Evolutionary conservation across 2,797 vertebrate genomes (phyloP), one percentile per base, ranked within the genome.

Genomic region (Xenops minutus): DNA sequence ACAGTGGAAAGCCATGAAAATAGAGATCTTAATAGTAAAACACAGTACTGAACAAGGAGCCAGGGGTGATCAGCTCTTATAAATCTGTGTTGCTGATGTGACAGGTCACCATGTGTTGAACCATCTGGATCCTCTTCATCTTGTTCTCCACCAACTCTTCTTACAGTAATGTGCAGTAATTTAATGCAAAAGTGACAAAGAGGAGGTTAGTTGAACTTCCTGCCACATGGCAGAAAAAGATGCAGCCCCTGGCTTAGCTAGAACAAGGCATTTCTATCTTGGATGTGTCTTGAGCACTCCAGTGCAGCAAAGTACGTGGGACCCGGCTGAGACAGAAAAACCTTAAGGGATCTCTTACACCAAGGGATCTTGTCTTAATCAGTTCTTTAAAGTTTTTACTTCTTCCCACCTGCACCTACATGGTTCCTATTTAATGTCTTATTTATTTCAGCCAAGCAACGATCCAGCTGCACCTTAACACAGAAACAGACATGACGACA

Each of bases 111-210:
- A 96, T 96, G 92, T 96, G 95, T 56, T 92, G 74, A 76, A 79
- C 95, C 96, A 96, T 94, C 93, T 95, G 93, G 89, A 95, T 67
- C 59, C 71, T 77, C 76, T 94, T 88, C 59, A 88, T 96, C 94
- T 90, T 82, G 55, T 46, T 91, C 51, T 91, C 46, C 80, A 81
- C 71, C 85, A 85, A 68, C 7, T 6, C 18, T 36, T 88, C 43
- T 41, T 76, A 58, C 29, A 71, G 59, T 23, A 63, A 74, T 48
- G 37, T 19, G 84, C 52, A 56, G 73, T 63, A 90, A 90, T 92
- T 90, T 52, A 92, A 83, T 29, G 21, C 12, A 85, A 81, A 93
- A 52, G 71, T 95, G 71, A 88, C 37, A 92, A 88, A 79, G 30
- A 32, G 0, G 3, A 44, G 39, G 10, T 21, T 82, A 52, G 30